Evolutionary conservation across 2,113 vertebrate species (phyloP), one percentile per base, ranked within the genome.

Genomic region (Origma solitaria): DNA sequence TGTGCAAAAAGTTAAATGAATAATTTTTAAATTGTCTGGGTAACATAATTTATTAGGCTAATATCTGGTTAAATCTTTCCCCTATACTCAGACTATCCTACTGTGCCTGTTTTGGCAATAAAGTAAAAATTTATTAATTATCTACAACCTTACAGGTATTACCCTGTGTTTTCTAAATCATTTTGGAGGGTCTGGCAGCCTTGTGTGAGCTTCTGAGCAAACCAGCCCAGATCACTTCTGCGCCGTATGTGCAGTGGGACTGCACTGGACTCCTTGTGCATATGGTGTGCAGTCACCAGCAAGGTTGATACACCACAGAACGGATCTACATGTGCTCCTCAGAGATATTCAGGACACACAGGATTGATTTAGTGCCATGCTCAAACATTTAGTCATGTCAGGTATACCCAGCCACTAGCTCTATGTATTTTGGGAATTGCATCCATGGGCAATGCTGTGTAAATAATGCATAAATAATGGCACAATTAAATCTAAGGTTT

Each of bases 401-500:
- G 80, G 38, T 75, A 47, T 47, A 40, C 19, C 25, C 49, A 96
- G 45, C 3, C n/a, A 54, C 47, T 19, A 70, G 25, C 19, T 47
- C 15, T 62, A 0, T 78, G 14, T 27, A 13, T 77, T 78, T 78
- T 47, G 72, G 47, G 42, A 92, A 89, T 47, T 81, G 7, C 51
- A 44, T 84, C n/a, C 64, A 20, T 20, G 23, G 38, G 42, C 16
- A 78, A 78, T 6, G 2, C 7, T 54, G 22, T 86, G 86, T 50
- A 78, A 94, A 81, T 84, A 64, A 77, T 66, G 30, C 19, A 58
- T 81, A 83, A 88, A 91, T 73, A 86, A 81, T 58, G 33, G 23
- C 37, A 78, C 54, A 83, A 91, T 77, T 83, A 92, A 77, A 86
- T 71, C 51, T 51, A 38, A 28, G 19, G 23, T 89, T 92, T 95